A percentile compares a stretch with the other conserved stretches of the same genome.
These are phyloP conservation scores for Atlantisia rogersi DNA, from an alignment of 2,113 vertebrate genomes.

Conservation along the genomic window DNA sequence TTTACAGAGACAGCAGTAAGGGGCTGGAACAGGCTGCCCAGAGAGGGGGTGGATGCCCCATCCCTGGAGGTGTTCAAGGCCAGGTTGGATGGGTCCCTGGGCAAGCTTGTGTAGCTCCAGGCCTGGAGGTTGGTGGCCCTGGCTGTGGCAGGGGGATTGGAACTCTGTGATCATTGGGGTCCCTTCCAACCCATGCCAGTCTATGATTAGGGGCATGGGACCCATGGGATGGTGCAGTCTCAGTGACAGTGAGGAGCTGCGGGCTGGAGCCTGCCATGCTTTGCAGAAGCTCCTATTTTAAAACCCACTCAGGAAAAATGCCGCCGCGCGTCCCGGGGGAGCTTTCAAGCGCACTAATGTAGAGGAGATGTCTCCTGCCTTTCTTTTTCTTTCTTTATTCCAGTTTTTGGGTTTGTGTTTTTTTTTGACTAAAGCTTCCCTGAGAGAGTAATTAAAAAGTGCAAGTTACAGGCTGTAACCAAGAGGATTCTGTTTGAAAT, in stretches of 20 bases:
- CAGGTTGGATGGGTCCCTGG: too few relatives aligned
- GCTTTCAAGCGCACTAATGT: neutral
- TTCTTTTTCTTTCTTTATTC: neutral
- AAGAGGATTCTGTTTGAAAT: neutral
- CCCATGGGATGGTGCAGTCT: rapidly evolving
- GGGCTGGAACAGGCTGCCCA: too few relatives aligned
- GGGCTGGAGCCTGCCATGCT: neutral
- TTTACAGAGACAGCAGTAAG: too few relatives aligned
- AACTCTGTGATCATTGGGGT: too few relatives aligned
- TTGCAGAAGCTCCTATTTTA: neutral
- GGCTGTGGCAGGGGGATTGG: too few relatives aligned
- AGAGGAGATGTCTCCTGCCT: neutral
- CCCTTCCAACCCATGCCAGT: too few relatives aligned
- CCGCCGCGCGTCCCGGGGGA: neutral
- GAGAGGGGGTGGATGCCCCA: too few relatives aligned
- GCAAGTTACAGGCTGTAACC: neutral
- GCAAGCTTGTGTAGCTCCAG: too few relatives aligned
- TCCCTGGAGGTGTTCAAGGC: too few relatives aligned
- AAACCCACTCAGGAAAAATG: neutral
- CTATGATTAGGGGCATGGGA: neutral
- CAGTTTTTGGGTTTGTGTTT: too few relatives aligned
- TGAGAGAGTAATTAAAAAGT: slow-evolving; percentile 60
- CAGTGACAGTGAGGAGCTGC: neutral
- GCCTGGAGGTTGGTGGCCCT: too few relatives aligned
- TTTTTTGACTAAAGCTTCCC: slow-evolving; percentile 41